Percentiles rank a stretch among this genome's conserved stretches.
Evolutionary conservation across 2,113 vertebrate genomes (phyloP).

Genomic region (Elephas maximus): DNA sequence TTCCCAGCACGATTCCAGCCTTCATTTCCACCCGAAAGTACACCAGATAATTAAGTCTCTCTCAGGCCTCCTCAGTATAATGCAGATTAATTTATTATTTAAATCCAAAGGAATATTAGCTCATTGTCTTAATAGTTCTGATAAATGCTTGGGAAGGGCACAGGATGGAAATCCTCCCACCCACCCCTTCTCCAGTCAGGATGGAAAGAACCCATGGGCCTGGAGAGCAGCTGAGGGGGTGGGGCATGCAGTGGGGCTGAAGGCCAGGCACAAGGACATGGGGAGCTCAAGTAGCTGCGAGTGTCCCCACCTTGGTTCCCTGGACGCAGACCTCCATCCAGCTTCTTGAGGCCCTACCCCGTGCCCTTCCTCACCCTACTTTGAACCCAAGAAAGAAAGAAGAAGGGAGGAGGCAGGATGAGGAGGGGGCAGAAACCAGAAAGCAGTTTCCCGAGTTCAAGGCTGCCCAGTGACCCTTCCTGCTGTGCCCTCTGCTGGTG

Average conservation of each 20-base stretch:
- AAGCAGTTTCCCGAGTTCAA: neutral
- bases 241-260: rapidly evolving
- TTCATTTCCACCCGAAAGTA: slow-evolving; percentile 78
- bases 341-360: neutral
- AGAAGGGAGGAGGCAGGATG: neutral
- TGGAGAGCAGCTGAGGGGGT: neutral
- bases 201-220: neutral
- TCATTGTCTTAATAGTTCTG: slow-evolving; percentile 79
- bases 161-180: slow-evolving; percentile 4
- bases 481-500: neutral
- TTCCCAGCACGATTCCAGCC: slow-evolving; percentile 63
- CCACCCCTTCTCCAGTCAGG: neutral
- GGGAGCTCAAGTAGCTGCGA: neutral
- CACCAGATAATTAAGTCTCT: slow-evolving; percentile 80
- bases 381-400: neutral
- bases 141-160: slow-evolving; percentile 58
- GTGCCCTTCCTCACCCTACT: neutral
- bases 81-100: slow-evolving; percentile 87
- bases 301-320: neutral
- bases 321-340: neutral
- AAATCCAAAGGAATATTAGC: slow-evolving; percentile 87
- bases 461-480: neutral
- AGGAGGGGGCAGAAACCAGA: neutral
- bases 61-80: slow-evolving; percentile 84
- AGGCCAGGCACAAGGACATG: neutral